Evolutionary conservation across 2,888 invertebrate species (phyloP).

Genomic region (Dexiosoma caninum): DNA sequence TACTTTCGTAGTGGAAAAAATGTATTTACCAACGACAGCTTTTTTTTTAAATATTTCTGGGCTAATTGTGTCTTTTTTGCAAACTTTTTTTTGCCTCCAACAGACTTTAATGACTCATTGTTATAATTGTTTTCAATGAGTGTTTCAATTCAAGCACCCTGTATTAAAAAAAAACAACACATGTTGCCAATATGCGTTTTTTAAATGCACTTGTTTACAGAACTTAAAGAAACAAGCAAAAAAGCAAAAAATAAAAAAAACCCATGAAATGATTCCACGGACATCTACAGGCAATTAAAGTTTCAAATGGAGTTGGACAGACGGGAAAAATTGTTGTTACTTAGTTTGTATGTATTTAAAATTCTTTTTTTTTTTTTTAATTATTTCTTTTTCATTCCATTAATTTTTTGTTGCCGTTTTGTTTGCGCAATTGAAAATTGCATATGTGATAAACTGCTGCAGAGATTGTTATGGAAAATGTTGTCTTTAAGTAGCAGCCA

Average conservation of each 20-base stretch:
- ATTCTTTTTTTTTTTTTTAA: not conserved
- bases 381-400: not conserved
- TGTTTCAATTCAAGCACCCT: slow-evolving; percentile 38
- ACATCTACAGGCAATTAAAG: slow-evolving; percentile 27
- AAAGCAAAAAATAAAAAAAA: not conserved
- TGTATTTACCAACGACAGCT: too few relatives aligned
- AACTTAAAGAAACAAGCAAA: too few relatives aligned
- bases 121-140: slow-evolving; percentile 32
- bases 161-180: slow-evolving; percentile 41
- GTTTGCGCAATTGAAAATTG: slow-evolving; percentile 38
- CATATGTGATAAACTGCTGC: slow-evolving; percentile 45
- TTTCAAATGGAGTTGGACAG: not conserved
- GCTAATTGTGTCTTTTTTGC: not conserved
- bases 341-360: slow-evolving; percentile 6
- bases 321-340: not conserved
- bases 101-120: slow-evolving; percentile 30
- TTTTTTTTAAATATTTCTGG: too few relatives aligned
- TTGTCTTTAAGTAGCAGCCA: not conserved
- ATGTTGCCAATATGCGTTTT: slow-evolving; percentile 56
- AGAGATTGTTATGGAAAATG: not conserved
- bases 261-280: slow-evolving; percentile 12
- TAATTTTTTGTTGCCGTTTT: not conserved
- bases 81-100: slow-evolving; percentile 27
- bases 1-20: too few relatives aligned
- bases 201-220: not conserved